Evolutionary conservation across 1,140 invertebrate species (phyloP).

Genomic region (Papilio polyxenes): DNA sequence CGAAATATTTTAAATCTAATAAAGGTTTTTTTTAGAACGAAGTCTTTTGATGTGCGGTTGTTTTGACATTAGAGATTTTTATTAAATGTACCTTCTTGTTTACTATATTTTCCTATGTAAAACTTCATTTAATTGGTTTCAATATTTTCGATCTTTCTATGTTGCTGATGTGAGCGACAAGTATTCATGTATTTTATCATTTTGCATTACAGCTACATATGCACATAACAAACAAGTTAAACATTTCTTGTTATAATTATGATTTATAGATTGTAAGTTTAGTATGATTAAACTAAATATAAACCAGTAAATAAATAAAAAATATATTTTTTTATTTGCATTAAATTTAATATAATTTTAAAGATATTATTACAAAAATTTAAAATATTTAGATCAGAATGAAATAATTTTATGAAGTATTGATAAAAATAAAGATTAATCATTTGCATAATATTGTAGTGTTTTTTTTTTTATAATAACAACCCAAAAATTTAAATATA

Average conservation of each 20-base stretch:
- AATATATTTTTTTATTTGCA: too few species aligned
- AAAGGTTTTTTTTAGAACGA: not conserved
- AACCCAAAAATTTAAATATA: too few species aligned
- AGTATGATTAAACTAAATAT: too few species aligned
- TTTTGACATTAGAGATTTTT: constrained; percentile 3
- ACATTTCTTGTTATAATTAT: not conserved
- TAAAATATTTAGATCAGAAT: too few species aligned
- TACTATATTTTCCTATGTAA: not conserved
- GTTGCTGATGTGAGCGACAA: not conserved
- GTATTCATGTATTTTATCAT: not conserved
- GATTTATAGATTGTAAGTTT: not conserved
- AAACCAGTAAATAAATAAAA: too few species aligned
- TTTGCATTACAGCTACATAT: not conserved
- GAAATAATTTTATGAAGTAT: too few species aligned
- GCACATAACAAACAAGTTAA: not conserved
- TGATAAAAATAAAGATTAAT: too few species aligned
- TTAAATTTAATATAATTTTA: too few species aligned
- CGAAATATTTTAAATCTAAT: too few species aligned
- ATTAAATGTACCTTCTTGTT: constrained; percentile 1
- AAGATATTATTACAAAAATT: too few species aligned
- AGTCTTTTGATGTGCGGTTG: not conserved
- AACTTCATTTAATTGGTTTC: not conserved
- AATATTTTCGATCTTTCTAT: not conserved
- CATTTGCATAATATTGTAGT: too few species aligned
- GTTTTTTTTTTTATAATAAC: too few species aligned